Evolutionary conservation across 2,888 invertebrate species (phyloP).

Genomic region (Caenorhabditis sp.): DNA sequence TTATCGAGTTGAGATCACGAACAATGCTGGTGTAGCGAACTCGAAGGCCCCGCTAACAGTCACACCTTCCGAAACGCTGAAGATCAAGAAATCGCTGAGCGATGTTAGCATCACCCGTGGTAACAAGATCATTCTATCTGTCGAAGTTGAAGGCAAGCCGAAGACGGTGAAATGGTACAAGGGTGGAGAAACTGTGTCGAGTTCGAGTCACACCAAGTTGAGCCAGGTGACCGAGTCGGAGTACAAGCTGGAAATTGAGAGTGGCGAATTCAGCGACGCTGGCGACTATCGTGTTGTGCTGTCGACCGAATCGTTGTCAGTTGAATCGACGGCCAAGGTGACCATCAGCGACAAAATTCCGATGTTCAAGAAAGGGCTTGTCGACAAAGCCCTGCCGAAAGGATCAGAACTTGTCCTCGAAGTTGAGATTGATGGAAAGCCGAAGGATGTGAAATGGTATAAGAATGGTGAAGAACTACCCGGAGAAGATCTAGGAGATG

Average conservation of each 20-base stretch:
- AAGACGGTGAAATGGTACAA: slow-evolving; percentile 94
- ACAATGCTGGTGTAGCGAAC: slow-evolving; percentile 77
- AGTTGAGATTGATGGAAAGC: slow-evolving; percentile 72
- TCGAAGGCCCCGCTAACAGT: slow-evolving; percentile 63
- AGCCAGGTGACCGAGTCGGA: slow-evolving; percentile 60
- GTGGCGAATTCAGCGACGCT: slow-evolving; percentile 46
- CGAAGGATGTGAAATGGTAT: slow-evolving; percentile 82
- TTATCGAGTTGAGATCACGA: slow-evolving; percentile 87
- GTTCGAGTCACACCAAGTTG: slow-evolving; percentile 70
- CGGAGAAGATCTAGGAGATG: slow-evolving; percentile 62
- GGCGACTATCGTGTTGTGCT: slow-evolving; percentile 62
- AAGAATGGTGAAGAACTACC: slow-evolving; percentile 60
- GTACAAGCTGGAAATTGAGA: slow-evolving; percentile 52
- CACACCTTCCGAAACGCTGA: slow-evolving; percentile 40
- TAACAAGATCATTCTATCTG: slow-evolving; percentile 71
- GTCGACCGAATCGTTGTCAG: slow-evolving; percentile 58
- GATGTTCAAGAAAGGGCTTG: slow-evolving; percentile 57
- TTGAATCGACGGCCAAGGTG: slow-evolving; percentile 68
- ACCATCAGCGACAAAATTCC: slow-evolving; percentile 75
- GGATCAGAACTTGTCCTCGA: slow-evolving; percentile 52
- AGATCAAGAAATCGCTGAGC: slow-evolving; percentile 57
- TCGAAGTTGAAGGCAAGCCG: slow-evolving; percentile 84
- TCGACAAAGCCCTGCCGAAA: slow-evolving; percentile 70
- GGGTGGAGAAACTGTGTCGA: slow-evolving; percentile 92
- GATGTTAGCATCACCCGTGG: slow-evolving; percentile 69